Base-by-base conservation (phyloP, 2,797 vertebrate genomes). In the Sitta carolinensis region DNA sequence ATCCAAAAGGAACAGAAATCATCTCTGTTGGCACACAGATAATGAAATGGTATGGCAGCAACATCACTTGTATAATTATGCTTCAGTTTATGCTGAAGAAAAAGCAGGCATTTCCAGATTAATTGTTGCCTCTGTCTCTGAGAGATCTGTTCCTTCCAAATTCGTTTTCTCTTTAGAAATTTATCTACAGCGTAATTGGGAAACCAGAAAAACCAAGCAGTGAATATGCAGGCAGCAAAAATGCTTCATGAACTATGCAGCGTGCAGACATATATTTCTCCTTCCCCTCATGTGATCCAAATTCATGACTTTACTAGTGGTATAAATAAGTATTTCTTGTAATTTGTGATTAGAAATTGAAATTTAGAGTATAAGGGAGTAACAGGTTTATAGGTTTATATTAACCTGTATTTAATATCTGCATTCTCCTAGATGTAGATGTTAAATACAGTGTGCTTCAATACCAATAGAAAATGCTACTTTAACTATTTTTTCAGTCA, bases 111-210 rank as follows among this genome's bases (percentile, higher is more conserved):
- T 78, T 95, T 91, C 47, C 45, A 87, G 48, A n/a, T 91, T 91
- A 77, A 93, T 92, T 89, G 51, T 45, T 93, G 51, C 43, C 84
- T 51, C 92, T 95, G 66, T 93, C 43, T 92, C 51, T 27, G 43
- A 89, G 47, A 83, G 20, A 40, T 81, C 73, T 66, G 10, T 50
- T 83, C 81, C 50, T 86, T 90, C 51, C 58, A 89, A 85, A 45
- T 75, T 79, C 17, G 77, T 92, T 88, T 77, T 67, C 74, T 87
- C 62, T 79, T 48, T 64, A 91, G 69, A 83, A 83, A 73, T 89
- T 92, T 57, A 75, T 48, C 62, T 75, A 14, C 47, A 59, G 9
- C 59, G 29, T 69, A 90, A 88, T 86, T 91, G 73, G 48, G 42
- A 72, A 12, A 3, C 1, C 20, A n/a, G 22, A 57, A 80, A 89